Base-by-base conservation (phyloP, 2,113 vertebrate genomes). In the Callipepla californica region DNA sequence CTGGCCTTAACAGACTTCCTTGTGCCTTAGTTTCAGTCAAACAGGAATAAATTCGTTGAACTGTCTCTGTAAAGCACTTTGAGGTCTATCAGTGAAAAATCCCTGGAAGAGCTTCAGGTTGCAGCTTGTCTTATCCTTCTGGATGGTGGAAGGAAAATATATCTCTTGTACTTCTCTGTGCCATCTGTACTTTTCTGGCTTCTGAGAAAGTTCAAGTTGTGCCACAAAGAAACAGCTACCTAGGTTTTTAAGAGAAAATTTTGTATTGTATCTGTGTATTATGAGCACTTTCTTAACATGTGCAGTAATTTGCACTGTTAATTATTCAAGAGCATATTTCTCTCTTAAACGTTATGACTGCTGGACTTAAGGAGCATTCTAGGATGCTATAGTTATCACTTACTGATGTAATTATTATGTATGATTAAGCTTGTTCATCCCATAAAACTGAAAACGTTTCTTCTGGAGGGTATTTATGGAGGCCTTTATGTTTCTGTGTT, bases 351-450 rank as follows among this genome's bases (percentile, higher is more conserved):
- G 13, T 45, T 61, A 40, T 59, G 47, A 8, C 48, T 23, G 48
- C 9, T 68, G 75, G 9, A 21, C 70, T 59, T 72, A 83, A 69
- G 89, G 67, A 85, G n/a, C 48, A 21, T 80, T 82, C 44, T 63
- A 25, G 16, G 48, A 16, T 59, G 5, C 42, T 72, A 23, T 22
- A 23, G 44, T 79, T 87, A 61, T 38, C 86, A 85, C 23, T 72
- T 81, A 12, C 55, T 30, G 13, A 51, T 78, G 51, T 57, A 66
- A 85, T 89, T 69, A 40, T 65, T 82, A 55, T 44, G 48, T 69
- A 59, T 58, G 68, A 84, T 80, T 80, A 91, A 94, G 79, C 48
- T 73, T 89, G 67, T 62, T 96, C 57, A 38, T 77, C 34, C 79
- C 58, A 26, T 74, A 58, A 94, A 91, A 66, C n/a, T 55, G 42